Base-by-base conservation (phyloP, 2,113 vertebrate genomes). In the Channa argus region DNA sequence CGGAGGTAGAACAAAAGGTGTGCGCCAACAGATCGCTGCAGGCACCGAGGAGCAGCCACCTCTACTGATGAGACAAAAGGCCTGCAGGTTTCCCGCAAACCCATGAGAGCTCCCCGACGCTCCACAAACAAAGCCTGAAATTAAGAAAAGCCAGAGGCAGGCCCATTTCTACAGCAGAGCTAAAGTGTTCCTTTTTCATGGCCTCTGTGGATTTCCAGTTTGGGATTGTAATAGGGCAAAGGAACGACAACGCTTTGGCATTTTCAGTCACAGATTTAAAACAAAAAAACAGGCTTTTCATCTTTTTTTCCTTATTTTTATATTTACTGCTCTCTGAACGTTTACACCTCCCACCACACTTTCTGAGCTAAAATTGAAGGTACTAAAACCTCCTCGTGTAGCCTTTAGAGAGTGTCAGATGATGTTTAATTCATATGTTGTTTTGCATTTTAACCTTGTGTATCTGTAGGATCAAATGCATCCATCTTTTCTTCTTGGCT, bases 101-200 rank as follows among this genome's bases (percentile, higher is more conserved):
- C 87, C 89, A 82, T 74, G 82, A 87, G 91, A 91, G 87, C 86
- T 84, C 88, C 88, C 85, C 55, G 67, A 79, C 68, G 50, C 85
- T 55, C 67, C 84, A 68, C 91, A 94, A 94, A 94, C 92, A 95
- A 92, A 94, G 90, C 86, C 89, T 90, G 88, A 87, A 94, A 94
- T 93, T 92, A 91, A 88, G 90, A 86, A 79, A 86, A 86, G 92
- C 93, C 86, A 71, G 84, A 87, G 90, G 93, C 91, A 73, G 84
- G 85, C 79, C 81, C 69, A 60, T 79, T 90, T 85, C 86, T 83
- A 86, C 84, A 86, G 79, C 83, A 82, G 54, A 89, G 82, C 86
- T 90, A 83, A 88, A 91, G 86, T 80, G 90, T 88, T 92, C 88
- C 85, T 86, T 85, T 84, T 89, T 77, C 80, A 83, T 79, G 79